Base-by-base conservation (phyloP, 2,113 vertebrate species). In the Myodes glareolus region DNA sequence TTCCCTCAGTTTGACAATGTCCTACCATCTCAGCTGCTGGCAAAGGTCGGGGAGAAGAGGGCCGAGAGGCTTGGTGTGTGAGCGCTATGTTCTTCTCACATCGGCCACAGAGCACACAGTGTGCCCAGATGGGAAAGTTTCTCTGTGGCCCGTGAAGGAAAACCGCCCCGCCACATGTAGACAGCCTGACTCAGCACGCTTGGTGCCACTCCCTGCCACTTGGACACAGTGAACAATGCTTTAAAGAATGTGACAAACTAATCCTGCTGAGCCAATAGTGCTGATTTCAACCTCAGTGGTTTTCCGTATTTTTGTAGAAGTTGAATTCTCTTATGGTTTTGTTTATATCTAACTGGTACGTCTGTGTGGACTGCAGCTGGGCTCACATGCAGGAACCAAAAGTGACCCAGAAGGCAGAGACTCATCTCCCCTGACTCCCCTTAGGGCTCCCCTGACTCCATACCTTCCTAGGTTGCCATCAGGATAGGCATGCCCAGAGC, bases 101-200 rank as follows among this genome's bases (percentile, higher is more conserved):
- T 25, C 0, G 1, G 25, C 2, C 25, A 10, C 1, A 1, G 5
- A 42, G 17, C 1, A 5, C 1, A 14, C n/a, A 12, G 70, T 5
- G n/a, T 1, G 1, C 19, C 45, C 4, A 2, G 2, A 4, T 13
- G 1, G 3, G n/a, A 13, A 7, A 4, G 4, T 17, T 33, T 31
- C 25, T 0, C 65, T 0, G 6, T 36, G 67, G 9, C 17, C 10
- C 2, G 25, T 58, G n/a, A 27, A 63, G 39, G 14, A 11, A 13
- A 27, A 1, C 3, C 3, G 5, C 36, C 27, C 61, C 19, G 3
- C 0, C 7, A 2, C 5, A 1, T 0, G 3, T 33, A 33, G 45
- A 0, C 0, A 8, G n/a, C 6, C 70, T 31, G 36, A 47, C 0
- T 0, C 27, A 7, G 1, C 1, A 0, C 0, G 1, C 29, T 27